Base-by-base conservation (phyloP, 2,888 invertebrate species). In the Rhyacophila evoluta region DNA sequence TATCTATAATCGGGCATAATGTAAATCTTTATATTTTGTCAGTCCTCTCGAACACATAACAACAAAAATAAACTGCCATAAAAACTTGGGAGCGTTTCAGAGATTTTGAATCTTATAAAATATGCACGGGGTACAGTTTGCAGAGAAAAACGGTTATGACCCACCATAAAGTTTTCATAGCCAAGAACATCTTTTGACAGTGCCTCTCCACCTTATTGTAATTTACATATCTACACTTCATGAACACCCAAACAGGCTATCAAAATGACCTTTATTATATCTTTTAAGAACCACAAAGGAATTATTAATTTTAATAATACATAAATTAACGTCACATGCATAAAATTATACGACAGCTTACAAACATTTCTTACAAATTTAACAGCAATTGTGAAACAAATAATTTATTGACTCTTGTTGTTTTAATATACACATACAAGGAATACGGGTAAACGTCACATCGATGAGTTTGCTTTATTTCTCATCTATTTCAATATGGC, bases 61-160 rank as follows among this genome's bases (percentile, higher is more conserved):
- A 55, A 55, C 55, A 69, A 69, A 29, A 28, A 72, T 72, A 38
- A 72, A 72, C 37, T 72, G 38, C 38, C n/a, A 72, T 72, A 72
- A 74, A 74, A 36, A 55, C 15, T 4, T 37, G 2, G 38, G n/a
- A n/a, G 37, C 38, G n/a, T 12, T 25, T 55, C 68, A 25, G 74
- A 74, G 68, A 74, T 74, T 74, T 55, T 67, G 68, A 74, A 74
- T 68, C 67, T 74, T 36, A 68, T 74, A 36, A 68, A 68, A 74
- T 78, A 73, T 67, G 29, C 73, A 73, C 33, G 69, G 41, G 67
- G 29, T 27, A 27, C 38, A 69, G 19, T 67, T 67, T 36, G 33
- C 27, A 36, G 72, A 75, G 77, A 80, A 81, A 78, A 78, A 81
- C 72, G 70, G 78, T 81, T 81, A 81, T 78, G 73, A 55, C 55